Conservation (phyloP, 2,797 vertebrate species). For the Valencia hispanica region DNA sequence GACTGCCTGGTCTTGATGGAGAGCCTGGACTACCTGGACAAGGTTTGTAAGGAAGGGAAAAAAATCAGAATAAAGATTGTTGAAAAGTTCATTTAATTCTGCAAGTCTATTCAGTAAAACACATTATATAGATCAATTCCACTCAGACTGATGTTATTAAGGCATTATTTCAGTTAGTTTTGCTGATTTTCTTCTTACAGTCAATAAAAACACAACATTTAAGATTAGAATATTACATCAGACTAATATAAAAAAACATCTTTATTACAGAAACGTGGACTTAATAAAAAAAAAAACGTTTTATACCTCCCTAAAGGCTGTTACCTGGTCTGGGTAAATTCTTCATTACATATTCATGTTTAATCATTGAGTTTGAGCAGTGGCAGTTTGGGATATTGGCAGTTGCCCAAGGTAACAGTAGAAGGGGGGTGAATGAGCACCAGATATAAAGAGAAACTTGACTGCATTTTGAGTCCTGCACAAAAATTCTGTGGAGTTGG, state of each 20-base stretch:
- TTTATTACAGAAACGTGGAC: no score
- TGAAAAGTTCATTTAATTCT: neutral
- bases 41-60: constrained; percentile 46
- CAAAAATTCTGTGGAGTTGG: neutral
- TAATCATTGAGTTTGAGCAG: neutral
- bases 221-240: neutral
- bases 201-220: neutral
- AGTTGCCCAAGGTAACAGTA: neutral
- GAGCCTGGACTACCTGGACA: constrained; percentile 60
- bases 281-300: no score
- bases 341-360: neutral
- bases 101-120: neutral
- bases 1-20: constrained; percentile 53
- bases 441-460: neutral
- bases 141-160: neutral
- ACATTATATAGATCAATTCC: neutral
- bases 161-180: neutral
- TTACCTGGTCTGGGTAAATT: neutral
- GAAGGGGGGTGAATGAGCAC: neutral
- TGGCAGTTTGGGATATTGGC: neutral
- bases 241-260: no score
- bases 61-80: neutral
- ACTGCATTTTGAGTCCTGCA: neutral
- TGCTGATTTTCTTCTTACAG: neutral
- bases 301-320: no score